Evolutionary conservation across 64 coral and sea anemone genomes (phyloP).

Genomic region (Cladopsammia gracilis): DNA sequence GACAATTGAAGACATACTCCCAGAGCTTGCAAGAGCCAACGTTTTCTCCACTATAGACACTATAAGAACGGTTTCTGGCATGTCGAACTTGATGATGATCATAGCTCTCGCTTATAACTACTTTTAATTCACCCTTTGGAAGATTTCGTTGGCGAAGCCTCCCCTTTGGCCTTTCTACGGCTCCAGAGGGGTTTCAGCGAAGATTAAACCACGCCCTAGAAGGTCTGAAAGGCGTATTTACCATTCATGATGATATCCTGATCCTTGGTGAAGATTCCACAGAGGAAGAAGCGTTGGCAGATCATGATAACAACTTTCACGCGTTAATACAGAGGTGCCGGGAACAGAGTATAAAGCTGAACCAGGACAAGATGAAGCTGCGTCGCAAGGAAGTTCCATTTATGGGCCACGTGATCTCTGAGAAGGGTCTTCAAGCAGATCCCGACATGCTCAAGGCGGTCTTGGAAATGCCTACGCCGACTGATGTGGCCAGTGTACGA

Average conservation of each 20-base stretch:
- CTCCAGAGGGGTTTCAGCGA: not conserved
- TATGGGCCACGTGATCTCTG: conserved; percentile 6
- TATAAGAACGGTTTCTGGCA: conserved; percentile 17
- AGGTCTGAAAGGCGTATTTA: not conserved
- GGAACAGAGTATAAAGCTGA: not conserved
- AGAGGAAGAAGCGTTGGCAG: conserved; percentile 6
- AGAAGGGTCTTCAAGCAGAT: conserved; percentile 34
- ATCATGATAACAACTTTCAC: conserved; percentile 5
- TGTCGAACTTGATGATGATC: not conserved
- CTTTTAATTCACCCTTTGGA: conserved; percentile 1
- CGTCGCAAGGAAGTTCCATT: not conserved
- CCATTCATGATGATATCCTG: conserved; percentile 25
- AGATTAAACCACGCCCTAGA: not conserved
- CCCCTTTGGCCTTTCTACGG: not conserved
- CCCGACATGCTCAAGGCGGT: not conserved
- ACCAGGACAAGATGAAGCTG: conserved; percentile 18
- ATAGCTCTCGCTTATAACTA: not conserved
- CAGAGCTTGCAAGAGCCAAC: not conserved
- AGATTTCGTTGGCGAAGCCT: not conserved
- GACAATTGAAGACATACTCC: not conserved
- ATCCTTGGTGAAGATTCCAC: not conserved
- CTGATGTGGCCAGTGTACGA: conserved; percentile 29
- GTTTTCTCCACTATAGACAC: not conserved
- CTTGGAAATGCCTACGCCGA: conserved; percentile 28
- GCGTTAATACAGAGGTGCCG: not conserved